These are phyloP conservation scores for Pagrus major DNA, from an alignment of 2,113 vertebrate species.

Conservation along the genomic window DNA sequence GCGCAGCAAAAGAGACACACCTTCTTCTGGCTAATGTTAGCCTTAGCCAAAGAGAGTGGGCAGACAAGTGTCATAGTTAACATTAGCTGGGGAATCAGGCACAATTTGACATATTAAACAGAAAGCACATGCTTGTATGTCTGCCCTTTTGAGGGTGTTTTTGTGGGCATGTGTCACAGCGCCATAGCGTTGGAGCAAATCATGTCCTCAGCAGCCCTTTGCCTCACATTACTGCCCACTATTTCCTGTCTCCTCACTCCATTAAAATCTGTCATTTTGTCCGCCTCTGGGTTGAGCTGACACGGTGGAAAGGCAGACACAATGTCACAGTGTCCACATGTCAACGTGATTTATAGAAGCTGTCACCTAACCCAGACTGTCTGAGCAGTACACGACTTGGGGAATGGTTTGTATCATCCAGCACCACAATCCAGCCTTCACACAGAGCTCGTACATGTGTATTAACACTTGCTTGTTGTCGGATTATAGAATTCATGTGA, in stretches of 20 bases:
- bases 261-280: constrained; percentile 23
- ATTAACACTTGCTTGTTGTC: background rate
- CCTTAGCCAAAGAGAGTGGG: constrained; percentile 39
- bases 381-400: background rate
- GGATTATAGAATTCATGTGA: background rate
- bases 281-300: constrained; percentile 10
- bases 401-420: no score
- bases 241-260: constrained; percentile 34
- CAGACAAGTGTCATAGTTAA: background rate
- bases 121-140: background rate
- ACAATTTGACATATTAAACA: background rate
- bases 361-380: no score
- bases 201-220: background rate
- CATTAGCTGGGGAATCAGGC: background rate
- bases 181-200: background rate
- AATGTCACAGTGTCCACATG: background rate
- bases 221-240: constrained; percentile 28
- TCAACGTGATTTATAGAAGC: no score
- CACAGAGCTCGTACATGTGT: background rate
- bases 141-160: background rate
- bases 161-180: background rate
- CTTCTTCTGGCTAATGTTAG: constrained; percentile 78
- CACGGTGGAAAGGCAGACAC: constrained; percentile 20
- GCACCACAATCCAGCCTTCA: background rate
- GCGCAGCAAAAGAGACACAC: constrained; percentile 77